Conservation (phyloP, 2,797 vertebrate species). For the Oryzias sinensis region DNA sequence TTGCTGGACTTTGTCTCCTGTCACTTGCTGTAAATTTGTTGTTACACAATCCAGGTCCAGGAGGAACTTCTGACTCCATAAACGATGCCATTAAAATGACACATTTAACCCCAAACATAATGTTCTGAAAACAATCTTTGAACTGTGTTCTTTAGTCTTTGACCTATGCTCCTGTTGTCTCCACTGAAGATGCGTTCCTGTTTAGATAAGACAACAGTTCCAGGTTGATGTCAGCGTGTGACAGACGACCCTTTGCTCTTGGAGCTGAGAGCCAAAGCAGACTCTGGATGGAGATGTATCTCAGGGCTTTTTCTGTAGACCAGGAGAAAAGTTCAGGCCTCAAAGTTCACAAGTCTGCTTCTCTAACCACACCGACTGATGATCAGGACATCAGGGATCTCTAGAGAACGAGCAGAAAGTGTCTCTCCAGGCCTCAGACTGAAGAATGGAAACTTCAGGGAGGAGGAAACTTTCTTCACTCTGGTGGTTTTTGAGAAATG, state of each 20-base stretch:
- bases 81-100: background rate
- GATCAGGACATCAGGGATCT: too few relatives aligned
- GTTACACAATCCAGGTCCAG: background rate
- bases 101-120: background rate
- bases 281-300: too few relatives aligned
- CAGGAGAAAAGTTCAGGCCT: background rate
- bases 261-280: too few relatives aligned
- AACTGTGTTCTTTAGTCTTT: background rate
- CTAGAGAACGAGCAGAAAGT: background rate
- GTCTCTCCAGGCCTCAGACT: background rate
- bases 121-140: background rate
- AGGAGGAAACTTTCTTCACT: constrained; percentile 13
- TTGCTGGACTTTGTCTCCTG: constrained; percentile 4
- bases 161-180: background rate
- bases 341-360: background rate
- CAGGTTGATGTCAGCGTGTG: background rate
- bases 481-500: background rate
- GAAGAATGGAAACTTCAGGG: background rate
- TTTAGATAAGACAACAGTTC: background rate
- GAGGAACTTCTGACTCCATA: background rate
- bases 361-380: too few relatives aligned
- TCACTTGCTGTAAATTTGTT: background rate
- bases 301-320: background rate
- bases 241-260: constrained; percentile 4
- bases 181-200: background rate